Evolutionary conservation across 2,888 invertebrate species (phyloP).

Genomic region (Lepidochrysops patricia): DNA sequence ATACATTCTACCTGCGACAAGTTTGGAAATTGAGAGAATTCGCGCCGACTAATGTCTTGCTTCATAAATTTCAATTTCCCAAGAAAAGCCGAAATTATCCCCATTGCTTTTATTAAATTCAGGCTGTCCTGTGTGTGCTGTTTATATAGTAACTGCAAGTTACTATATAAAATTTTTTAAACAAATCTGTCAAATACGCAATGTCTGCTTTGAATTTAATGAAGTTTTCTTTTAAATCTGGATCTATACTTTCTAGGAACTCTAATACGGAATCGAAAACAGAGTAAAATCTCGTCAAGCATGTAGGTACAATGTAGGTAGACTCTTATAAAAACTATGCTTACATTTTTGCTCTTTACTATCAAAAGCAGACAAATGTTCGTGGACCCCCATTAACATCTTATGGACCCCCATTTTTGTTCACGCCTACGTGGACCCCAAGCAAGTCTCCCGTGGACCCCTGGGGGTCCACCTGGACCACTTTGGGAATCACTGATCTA

Average conservation of each 20-base stretch:
- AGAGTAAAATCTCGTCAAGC: constrained; percentile 17
- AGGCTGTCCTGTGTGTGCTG: no score
- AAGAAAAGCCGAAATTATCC: constrained; percentile 29
- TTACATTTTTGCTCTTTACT: no score
- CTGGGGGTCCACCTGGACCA: no score
- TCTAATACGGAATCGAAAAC: constrained; percentile 16
- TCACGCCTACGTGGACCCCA: no score
- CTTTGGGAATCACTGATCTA: no score
- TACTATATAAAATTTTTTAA: constrained; percentile 22
- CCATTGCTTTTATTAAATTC: constrained; percentile 32
- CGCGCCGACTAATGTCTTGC: constrained; percentile 30
- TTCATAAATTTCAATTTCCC: constrained; percentile 30
- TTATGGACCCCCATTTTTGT: no score
- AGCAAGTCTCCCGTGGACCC: no score
- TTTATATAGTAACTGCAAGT: constrained; percentile 30
- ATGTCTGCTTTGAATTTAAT: constrained; percentile 47
- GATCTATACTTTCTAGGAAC: constrained; percentile 17
- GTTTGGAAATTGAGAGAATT: constrained; percentile 31
- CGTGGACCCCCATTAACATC: no score
- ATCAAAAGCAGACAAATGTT: no score
- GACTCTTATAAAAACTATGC: no score
- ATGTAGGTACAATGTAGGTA: no score
- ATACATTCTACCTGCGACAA: constrained; percentile 17
- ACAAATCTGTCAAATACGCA: constrained; percentile 23
- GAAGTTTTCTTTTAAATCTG: constrained; percentile 20